phyloP scores from a whole-genome alignment of 2,113 vertebrate genomes.

The Pterocles gutturalis region DNA sequence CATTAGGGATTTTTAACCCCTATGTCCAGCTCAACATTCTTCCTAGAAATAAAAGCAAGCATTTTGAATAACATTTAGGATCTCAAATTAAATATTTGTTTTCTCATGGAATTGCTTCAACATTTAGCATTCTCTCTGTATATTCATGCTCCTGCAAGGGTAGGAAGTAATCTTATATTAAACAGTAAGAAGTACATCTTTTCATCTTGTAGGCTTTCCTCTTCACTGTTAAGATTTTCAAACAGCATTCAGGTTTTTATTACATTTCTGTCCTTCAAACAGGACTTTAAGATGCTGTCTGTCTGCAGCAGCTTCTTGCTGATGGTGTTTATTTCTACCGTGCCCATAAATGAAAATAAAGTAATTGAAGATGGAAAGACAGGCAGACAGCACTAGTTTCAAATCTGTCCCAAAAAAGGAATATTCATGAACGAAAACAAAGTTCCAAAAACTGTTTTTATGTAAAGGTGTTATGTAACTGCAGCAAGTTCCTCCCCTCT shows the following conservation, averaged over 20 bases:
- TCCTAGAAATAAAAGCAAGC: neutral
- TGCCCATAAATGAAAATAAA: neutral
- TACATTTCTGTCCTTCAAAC: slow-evolving; percentile 15
- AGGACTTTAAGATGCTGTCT: neutral
- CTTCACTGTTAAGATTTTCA: neutral
- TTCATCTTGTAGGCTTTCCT: neutral
- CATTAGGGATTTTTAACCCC: neutral
- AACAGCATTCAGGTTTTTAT: neutral
- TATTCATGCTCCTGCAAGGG: neutral
- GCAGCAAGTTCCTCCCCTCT: neutral
- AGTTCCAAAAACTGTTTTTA: neutral
- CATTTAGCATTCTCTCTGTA: neutral
- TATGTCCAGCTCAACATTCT: neutral
- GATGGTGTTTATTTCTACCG: neutral
- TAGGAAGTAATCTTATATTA: neutral
- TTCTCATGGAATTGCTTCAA: neutral
- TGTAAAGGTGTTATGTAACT: neutral
- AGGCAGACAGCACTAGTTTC: neutral
- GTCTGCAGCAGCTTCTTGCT: neutral
- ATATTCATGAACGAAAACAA: neutral
- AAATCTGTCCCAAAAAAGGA: neutral
- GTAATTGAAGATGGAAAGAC: neutral
- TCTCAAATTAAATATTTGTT: neutral
- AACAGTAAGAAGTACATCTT: neutral
- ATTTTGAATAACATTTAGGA: neutral